Percentiles rank a stretch among this genome's conserved stretches.
phyloP scores from a whole-genome alignment of 2,113 vertebrate species.

The Picathartes gymnocephalus region DNA sequence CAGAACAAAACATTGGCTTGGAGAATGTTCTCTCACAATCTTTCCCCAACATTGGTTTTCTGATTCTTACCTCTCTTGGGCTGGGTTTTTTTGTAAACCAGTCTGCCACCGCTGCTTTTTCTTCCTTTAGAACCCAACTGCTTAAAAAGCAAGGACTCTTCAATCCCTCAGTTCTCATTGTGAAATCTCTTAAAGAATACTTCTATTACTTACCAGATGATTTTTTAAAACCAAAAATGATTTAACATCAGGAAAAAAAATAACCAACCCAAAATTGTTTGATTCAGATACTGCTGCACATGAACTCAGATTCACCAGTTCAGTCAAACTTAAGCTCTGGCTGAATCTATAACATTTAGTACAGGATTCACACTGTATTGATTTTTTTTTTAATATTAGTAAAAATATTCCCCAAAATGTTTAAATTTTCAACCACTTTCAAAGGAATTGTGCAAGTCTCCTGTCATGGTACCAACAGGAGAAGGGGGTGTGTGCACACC shows the following conservation, averaged over 20 bases:
- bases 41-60: not conserved
- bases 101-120: not conserved
- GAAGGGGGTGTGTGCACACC: not conserved
- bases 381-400: not conserved
- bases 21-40: not conserved
- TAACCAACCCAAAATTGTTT: not conserved
- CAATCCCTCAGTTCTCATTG: not conserved
- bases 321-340: not conserved
- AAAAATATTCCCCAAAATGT: not conserved
- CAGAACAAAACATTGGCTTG: not conserved
- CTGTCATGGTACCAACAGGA: no score
- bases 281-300: not conserved
- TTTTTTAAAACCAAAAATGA: not conserved
- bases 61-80: not conserved
- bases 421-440: not conserved
- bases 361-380: not conserved
- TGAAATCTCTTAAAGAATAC: not conserved
- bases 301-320: not conserved
- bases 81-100: not conserved
- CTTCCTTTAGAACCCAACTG: not conserved
- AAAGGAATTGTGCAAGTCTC: not conserved
- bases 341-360: not conserved
- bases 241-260: not conserved
- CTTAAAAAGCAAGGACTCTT: not conserved
- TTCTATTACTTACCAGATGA: not conserved